These are phyloP conservation scores for Sphinx pinastri DNA, from an alignment of 2,888 invertebrate genomes.

Conservation along the genomic window DNA sequence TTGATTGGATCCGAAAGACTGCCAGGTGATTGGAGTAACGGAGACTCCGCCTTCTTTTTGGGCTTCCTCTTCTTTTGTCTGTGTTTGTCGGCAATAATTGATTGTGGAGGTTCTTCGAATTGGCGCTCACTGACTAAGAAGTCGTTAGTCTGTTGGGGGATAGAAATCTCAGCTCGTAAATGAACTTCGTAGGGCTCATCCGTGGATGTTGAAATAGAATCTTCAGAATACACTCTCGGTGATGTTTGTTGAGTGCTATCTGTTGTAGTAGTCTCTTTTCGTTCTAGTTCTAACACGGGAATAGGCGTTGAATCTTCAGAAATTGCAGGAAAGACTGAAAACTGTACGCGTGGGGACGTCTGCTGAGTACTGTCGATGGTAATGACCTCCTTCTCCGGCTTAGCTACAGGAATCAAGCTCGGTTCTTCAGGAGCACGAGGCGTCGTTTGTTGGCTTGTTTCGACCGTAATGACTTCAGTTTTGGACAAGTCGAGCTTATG, in stretches of 20 bases:
- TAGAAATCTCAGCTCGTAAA: constrained; percentile 83
- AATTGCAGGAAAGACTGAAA: constrained; percentile 30
- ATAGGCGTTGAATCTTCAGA: constrained; percentile 35
- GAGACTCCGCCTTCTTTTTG: constrained; percentile 71
- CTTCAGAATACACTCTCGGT: constrained; percentile 82
- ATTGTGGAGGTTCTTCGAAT: constrained; percentile 57
- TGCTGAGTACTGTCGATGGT: constrained; percentile 66
- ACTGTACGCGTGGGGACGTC: constrained; percentile 82
- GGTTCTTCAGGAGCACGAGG: constrained; percentile 43
- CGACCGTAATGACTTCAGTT: constrained; percentile 45
- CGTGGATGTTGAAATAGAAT: constrained; percentile 77
- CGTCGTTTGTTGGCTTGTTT: constrained; percentile 61
- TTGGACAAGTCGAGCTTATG: constrained; percentile 40
- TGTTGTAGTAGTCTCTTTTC: constrained; percentile 49
- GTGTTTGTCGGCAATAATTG: constrained; percentile 62
- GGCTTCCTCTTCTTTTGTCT: constrained; percentile 71
- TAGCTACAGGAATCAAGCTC: neutral
- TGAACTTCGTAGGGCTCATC: constrained; percentile 86
- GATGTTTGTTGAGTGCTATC: constrained; percentile 72
- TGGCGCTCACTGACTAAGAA: constrained; percentile 73
- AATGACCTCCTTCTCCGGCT: constrained; percentile 39
- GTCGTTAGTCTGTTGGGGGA: constrained; percentile 73
- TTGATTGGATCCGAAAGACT: constrained; percentile 80
- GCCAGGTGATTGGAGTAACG: constrained; percentile 67
- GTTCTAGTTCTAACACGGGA: constrained; percentile 47